phyloP scores from a whole-genome alignment of 2,888 invertebrate genomes.

The Cetonia aurata region DNA sequence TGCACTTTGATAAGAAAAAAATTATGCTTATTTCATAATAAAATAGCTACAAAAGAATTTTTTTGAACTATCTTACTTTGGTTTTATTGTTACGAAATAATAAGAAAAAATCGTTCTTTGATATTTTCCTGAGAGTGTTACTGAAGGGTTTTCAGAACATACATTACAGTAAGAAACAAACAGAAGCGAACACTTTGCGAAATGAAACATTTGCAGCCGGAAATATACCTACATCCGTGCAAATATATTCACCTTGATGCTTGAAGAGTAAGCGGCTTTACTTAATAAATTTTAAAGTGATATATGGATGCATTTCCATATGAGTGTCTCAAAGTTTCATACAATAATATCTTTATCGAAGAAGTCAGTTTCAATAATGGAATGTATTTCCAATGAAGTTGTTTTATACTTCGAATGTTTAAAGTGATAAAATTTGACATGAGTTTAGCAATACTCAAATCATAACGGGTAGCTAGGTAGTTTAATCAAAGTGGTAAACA shows the following conservation, averaged over 20 bases:
- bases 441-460: too few species aligned
- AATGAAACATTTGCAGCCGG: conserved; percentile 21
- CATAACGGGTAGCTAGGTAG: too few species aligned
- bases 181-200: conserved; percentile 21
- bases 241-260: not conserved
- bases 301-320: conserved; percentile 21
- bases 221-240: conserved; percentile 25
- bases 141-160: not conserved
- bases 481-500: too few species aligned
- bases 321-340: conserved; percentile 19
- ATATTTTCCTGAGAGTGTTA: conserved; percentile 1
- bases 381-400: too few species aligned
- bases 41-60: too few species aligned
- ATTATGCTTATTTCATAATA: too few species aligned
- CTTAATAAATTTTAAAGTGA: conserved; percentile 32
- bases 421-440: too few species aligned
- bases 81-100: too few species aligned
- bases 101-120: not conserved
- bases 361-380: too few species aligned
- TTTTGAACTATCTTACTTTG: too few species aligned
- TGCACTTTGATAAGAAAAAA: too few species aligned
- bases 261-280: conserved; percentile 30
- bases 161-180: not conserved
- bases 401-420: too few species aligned
- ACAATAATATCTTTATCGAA: not conserved